Evolutionary conservation across 2,888 invertebrate species (phyloP).

Genomic region (Acleris emargana): DNA sequence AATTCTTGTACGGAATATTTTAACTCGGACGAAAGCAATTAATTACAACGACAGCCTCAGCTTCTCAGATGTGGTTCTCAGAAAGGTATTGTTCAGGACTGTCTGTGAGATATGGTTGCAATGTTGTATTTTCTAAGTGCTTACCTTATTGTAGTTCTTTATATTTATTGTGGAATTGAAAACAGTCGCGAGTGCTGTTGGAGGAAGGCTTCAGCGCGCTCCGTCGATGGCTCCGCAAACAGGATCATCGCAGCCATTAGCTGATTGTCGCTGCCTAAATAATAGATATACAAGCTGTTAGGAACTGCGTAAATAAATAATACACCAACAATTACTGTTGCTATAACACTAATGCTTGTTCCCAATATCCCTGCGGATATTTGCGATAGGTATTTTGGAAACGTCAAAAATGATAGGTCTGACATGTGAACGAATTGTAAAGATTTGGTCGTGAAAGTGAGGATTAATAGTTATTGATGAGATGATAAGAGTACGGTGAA

Average conservation of each 20-base stretch:
- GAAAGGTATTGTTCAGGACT: background rate
- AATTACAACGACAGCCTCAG: background rate
- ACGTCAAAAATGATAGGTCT: too few relatives aligned
- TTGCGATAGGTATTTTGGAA: too few relatives aligned
- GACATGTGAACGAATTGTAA: too few relatives aligned
- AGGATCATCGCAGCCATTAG: slow-evolving; percentile 65
- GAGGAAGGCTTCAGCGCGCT: slow-evolving; percentile 39
- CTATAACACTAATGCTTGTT: too few relatives aligned
- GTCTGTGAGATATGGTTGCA: background rate
- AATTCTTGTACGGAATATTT: slow-evolving; percentile 1
- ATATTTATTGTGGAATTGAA: slow-evolving; percentile 24
- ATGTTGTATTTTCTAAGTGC: background rate
- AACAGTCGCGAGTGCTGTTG: slow-evolving; percentile 11
- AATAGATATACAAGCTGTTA: background rate
- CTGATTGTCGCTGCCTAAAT: slow-evolving; percentile 45
- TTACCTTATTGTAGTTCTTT: slow-evolving; percentile 5
- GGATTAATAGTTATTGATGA: too few relatives aligned
- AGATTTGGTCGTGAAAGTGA: too few relatives aligned
- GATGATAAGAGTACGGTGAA: too few relatives aligned
- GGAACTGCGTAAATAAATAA: too few relatives aligned
- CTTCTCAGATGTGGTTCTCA: background rate
- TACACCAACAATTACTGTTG: too few relatives aligned
- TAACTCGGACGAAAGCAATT: background rate
- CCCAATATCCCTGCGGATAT: too few relatives aligned
- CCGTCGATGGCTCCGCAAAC: slow-evolving; percentile 63